Evolutionary conservation across 2,888 invertebrate species (phyloP), one percentile per base, ranked within the genome.

Genomic region (Tenthredo livida): DNA sequence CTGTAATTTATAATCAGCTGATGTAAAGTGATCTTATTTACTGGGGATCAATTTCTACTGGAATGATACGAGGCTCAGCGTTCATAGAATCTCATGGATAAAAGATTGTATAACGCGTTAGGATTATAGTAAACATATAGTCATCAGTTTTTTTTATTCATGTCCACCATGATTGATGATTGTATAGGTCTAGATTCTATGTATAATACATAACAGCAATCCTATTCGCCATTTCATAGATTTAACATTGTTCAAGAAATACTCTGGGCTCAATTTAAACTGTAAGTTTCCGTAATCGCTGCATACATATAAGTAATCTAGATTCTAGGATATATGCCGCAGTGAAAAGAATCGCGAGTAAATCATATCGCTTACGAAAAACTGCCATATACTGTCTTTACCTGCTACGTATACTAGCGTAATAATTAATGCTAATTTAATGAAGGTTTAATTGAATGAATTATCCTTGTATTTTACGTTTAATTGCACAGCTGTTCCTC

Each of bases 381-480:
- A 82, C n/a, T 67, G 17, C 25, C 43, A 17, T 65, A 17, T 65
- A 43, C 67, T 7, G 67, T 67, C 25, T 67, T 21, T 70, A 65
- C 33, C n/a, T 33, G 21, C 21, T 67, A n/a, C 29, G 65, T 12
- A 7, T 37, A 47, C 21, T 43, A 67, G 47, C 29, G 29, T 61
- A 40, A 80, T 37, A 61, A 80, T 37, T 37, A 37, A 80, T 80
- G 80, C 61, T 40, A 40, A 37, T 40, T 80, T 58, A 37, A 61
- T 61, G 80, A 40, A 61, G 40, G 61, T 80, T 80, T 80, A 80
- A 80, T 80, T 37, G 61, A 80, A 61, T 61, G 37, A 40, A 83
- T 67, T 70, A 67, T 67, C 67, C 67, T 50, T 83, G 29, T 83
- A 70, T 83, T 70, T 83, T 29, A 83, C 10, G 21, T 70, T 70